phyloP scores from a whole-genome alignment of 2,888 invertebrate genomes.

The Leptogaster cylindrica region DNA sequence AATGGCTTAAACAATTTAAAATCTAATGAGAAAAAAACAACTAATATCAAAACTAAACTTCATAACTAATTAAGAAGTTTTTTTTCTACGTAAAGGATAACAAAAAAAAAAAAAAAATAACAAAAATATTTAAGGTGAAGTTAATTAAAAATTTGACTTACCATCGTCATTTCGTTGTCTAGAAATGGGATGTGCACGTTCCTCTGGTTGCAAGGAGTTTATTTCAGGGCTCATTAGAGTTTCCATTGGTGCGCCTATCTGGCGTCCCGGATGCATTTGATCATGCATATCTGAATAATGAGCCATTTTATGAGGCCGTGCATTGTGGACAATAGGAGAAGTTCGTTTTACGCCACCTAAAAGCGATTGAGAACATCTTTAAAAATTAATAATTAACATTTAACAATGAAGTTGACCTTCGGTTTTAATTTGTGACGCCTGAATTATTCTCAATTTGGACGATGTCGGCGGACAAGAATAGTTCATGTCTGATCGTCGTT shows the following conservation, averaged over 20 bases:
- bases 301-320: slow-evolving; percentile 62
- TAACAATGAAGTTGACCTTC: slow-evolving; percentile 48
- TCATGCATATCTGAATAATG: slow-evolving; percentile 55
- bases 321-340: slow-evolving; percentile 64
- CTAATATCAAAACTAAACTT: slow-evolving; percentile 9
- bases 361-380: neutral
- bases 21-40: slow-evolving; percentile 11
- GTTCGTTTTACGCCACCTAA: slow-evolving; percentile 63
- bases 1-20: too few species aligned
- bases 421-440: slow-evolving; percentile 48
- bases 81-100: neutral
- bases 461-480: slow-evolving; percentile 19
- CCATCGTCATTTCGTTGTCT: slow-evolving; percentile 52
- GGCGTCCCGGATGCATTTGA: slow-evolving; percentile 50
- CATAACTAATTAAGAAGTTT: neutral
- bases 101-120: slow-evolving; percentile 9
- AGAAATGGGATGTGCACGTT: slow-evolving; percentile 57
- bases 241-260: slow-evolving; percentile 53
- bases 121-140: neutral
- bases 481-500: slow-evolving; percentile 57
- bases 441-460: slow-evolving; percentile 35
- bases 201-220: slow-evolving; percentile 69
- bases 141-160: slow-evolving; percentile 48
- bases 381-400: neutral
- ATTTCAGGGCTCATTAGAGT: slow-evolving; percentile 70